phyloP scores from a whole-genome alignment of 2,888 invertebrate genomes.

The Dyspetes luteomarginatus region DNA sequence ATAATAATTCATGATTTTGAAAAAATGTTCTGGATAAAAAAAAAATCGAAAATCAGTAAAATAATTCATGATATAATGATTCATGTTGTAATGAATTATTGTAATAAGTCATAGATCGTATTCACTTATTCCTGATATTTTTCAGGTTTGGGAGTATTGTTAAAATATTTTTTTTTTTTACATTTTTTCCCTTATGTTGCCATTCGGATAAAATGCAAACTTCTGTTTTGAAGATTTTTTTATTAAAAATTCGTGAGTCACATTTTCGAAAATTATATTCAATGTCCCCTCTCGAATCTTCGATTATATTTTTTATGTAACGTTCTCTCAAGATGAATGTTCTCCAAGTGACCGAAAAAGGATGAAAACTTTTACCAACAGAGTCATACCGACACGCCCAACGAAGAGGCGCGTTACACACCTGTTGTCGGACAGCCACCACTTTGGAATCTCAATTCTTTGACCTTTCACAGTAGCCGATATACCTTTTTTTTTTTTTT shows the following conservation, averaged over 20 bases:
- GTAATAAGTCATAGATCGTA: too few relatives aligned
- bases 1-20: too few relatives aligned
- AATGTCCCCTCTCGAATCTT: neutral
- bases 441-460: constrained; percentile 25
- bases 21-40: too few relatives aligned
- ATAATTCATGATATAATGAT: too few relatives aligned
- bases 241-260: neutral
- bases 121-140: too few relatives aligned
- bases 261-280: neutral
- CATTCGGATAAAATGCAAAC: neutral
- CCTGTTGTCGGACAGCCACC: constrained; percentile 68
- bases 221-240: neutral
- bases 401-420: constrained; percentile 67
- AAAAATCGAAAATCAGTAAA: too few relatives aligned
- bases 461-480: constrained; percentile 48
- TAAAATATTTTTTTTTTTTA: too few relatives aligned
- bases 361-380: constrained; percentile 40
- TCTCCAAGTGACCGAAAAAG: constrained; percentile 7
- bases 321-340: constrained; percentile 4
- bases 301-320: constrained; percentile 9
- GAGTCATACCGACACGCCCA: constrained; percentile 60
- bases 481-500: constrained; percentile 38
- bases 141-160: too few relatives aligned
- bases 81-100: too few relatives aligned
- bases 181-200: neutral